Conservation (phyloP, 2,113 vertebrate genomes). For the Cyprinodon brontotheroides region DNA sequence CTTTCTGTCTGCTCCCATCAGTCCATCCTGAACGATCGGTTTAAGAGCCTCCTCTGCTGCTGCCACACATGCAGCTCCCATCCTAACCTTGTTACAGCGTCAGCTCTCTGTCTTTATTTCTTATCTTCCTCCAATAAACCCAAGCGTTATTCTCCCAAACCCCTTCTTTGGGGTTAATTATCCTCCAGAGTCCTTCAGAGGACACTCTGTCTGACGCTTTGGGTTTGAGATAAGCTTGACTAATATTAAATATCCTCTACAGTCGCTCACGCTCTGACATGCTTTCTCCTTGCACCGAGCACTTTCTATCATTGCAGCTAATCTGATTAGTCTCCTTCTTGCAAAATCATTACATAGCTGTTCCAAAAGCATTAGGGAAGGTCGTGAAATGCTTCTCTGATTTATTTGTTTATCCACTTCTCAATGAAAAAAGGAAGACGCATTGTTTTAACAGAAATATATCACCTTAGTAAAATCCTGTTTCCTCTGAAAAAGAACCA, state of each 20-base stretch:
- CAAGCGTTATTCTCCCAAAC: not conserved
- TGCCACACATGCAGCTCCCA: not conserved
- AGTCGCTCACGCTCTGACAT: not conserved
- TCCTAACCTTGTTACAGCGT: conserved; percentile 25
- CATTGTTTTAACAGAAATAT: not conserved
- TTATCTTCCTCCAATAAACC: not conserved
- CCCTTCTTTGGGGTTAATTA: not conserved
- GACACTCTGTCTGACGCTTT: not conserved
- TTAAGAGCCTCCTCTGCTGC: conserved; percentile 22
- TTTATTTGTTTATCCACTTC: fast-evolving
- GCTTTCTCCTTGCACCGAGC: not conserved
- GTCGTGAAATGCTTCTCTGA: not conserved
- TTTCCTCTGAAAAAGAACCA: not conserved
- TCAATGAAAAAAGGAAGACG: not conserved
- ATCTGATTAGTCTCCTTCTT: not conserved
- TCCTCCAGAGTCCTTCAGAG: not conserved
- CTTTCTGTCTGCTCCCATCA: conserved; percentile 33
- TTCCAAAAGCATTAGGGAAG: fast-evolving
- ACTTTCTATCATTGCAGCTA: not conserved
- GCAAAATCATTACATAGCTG: not conserved
- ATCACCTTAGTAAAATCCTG: not conserved
- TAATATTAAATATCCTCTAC: not conserved
- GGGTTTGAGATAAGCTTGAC: not conserved
- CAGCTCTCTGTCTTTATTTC: not conserved
- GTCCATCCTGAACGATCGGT: conserved; percentile 29